Base-by-base conservation (phyloP, 2,888 invertebrate genomes). In the Gortyna flavago region DNA sequence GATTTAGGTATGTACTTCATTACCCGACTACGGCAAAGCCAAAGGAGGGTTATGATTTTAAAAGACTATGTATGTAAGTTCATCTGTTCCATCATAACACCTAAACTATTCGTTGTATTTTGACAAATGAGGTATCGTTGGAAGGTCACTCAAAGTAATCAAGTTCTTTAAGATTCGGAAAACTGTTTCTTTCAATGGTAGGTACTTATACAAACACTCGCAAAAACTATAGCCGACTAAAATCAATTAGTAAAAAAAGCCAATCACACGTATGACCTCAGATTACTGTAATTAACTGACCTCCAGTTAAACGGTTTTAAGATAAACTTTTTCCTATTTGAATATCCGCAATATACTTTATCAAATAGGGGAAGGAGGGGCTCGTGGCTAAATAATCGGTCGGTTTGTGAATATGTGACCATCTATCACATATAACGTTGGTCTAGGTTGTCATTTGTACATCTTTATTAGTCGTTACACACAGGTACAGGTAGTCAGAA, bases 201-300 rank as follows among this genome's bases (percentile, higher is more conserved):
- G 7, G 44, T 35, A 67, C 41, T 21, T n/a, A n/a, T 44, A 44
- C 35, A 9, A 48, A 44, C 25, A n/a, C 21, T 54, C 41, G 11
- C 38, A 57, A 80, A 69, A 69, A 65, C 29, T 8, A 32, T 44
- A 57, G 32, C 35, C 64, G 48, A 29, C 21, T 38, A 66, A 69
- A 81, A 70, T 21, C 35, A 65, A 65, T 69, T 38, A 61, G 59
- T 75, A 68, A 66, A 59, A 75, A 77, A 80, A 70, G 61, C 6
- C 54, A 71, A 75, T 71, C 65, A 62, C 48, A 69, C 66, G 51
- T 64, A 32, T 68, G 81, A 73, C 87, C 87, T 80, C 69, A 62
- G 44, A 54, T 72, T 59, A 68, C 76, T 29, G 79, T 78, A 72
- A 80, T 80, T 69, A 76, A 29, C 69, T 59, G 79, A 79, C 79